Base-by-base conservation (phyloP, 2,113 vertebrate genomes). In the Oryzias javanicus region DNA sequence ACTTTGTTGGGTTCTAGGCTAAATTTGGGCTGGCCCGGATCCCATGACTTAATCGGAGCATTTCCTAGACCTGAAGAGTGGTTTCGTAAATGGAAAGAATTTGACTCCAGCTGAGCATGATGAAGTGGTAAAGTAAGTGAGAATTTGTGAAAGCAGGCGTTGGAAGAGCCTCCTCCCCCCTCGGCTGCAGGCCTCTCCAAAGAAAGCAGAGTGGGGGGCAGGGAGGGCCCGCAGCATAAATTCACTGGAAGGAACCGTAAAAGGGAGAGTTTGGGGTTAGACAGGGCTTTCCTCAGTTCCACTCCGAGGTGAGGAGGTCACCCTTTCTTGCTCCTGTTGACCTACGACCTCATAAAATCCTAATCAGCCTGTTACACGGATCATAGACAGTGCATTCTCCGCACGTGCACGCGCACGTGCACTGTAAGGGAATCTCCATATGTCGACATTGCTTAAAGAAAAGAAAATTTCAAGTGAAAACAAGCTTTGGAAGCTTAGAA, bases 311-410 rank as follows among this genome's bases (percentile, higher is more conserved):
- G 65, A 59, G 49, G 18, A 72, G 79, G 77, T 80, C 64, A 64
- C 47, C 49, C 41, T 40, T 65, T 60, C 58, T 55, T 40, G 62
- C 81, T 86, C 55, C 76, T 77, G 79, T 77, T 88, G 85, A 89
- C 81, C 83, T 77, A 27, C 83, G 70, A 88, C 81, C 88, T 76
- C 71, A 58, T 87, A 84, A 90, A 88, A 60, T 41, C 71, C 74
- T 73, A 81, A 86, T 80, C 71, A 63, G 54, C 70, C 80, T 72
- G 84, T 91, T 84, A 87, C 77, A 83, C 16, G 80, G 75, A 64
- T 79, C 71, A 66, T 49, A 55, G 53, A 35, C 35, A 35, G 10
- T 35, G 35, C 35, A 35, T 35, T 35, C 35, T 35, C 35, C 67
- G 76, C 70, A 67, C 78, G 67, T 29, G 72, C 64, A 69, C 65